Evolutionary conservation across 2,797 vertebrate genomes (phyloP), one percentile per base, ranked within the genome.

Genomic region (Sebastes vulpes): DNA sequence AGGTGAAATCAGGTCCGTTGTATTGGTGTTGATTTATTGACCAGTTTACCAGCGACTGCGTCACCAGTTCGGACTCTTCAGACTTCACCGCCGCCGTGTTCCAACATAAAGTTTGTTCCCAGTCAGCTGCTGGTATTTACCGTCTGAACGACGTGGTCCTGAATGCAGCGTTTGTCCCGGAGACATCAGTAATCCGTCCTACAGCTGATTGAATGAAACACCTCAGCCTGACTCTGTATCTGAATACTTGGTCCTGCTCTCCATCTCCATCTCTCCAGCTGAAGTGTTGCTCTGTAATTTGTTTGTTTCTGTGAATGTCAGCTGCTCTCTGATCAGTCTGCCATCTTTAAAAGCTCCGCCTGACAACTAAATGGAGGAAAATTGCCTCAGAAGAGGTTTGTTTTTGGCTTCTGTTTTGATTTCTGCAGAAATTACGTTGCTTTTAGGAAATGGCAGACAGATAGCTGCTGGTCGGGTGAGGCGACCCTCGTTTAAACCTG

Each of bases 341-440:
- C 54, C 81, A 71, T 91, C 90, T 90, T 87, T 86, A 90, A 91
- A 89, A 81, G 87, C 90, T 85, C 72, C 48, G 78, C 50, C 77
- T 92, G 93, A 93, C 92, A 87, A 81, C 85, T 75, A 93, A 94
- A 94, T 94, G 50, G 84, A 65, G 29, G 77, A 23, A 94, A 89
- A 94, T 92, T 92, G 92, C 84, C 85, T 70, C 31, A 65, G 56
- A 85, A 81, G 79, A 89, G 83, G 89, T 92, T 85, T 90, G 89
- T 93, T 92, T 92, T 86, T 71, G 82, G 71, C 82, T 86, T 89
- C 90, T 92, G 90, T 91, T 93, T 92, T 89, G 86, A 91, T 84
- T 91, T 65, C 38, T 57, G 81, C 75, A 77, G 72, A 87, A 91
- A 93, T 91, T 76, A 84, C 81, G 69, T 88, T 92, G 82, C 86